Base-by-base conservation (phyloP, 2,113 vertebrate genomes). In the Tringa solitaria region DNA sequence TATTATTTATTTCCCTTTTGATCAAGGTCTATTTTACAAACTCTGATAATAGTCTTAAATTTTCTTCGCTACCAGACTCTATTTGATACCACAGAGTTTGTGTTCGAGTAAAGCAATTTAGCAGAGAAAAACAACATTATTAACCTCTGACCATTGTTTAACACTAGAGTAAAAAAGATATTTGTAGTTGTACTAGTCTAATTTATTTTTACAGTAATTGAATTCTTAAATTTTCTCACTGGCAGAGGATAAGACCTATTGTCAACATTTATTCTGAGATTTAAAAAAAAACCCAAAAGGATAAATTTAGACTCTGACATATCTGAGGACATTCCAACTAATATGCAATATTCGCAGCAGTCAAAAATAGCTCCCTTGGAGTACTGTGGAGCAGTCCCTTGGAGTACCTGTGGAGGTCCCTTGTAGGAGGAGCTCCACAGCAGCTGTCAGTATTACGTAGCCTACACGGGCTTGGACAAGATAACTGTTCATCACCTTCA, bases 201-300 rank as follows among this genome's bases (percentile, higher is more conserved):
- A 86, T 87, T 86, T 92, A 77, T 87, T 74, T 95, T 82, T 84
- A 88, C 10, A 86, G 46, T 91, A 93, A 87, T 87, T 46, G 30
- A 87, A 87, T 93, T 84, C 81, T 82, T 93, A 83, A 70, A 92
- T 89, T 93, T 93, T 88, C 69, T 81, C 45, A 75, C 56, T 68
- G 35, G 57, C 68, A 86, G 27, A 68, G 59, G 32, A 17, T 37
- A 82, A 86, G 79, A 83, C 61, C 48, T 73, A 35, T 41, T 41
- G 45, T n/a, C 79, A 91, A 41, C 12, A 63, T 74, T 80, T 67
- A 83, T 45, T 69, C 33, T 35, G 80, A 88, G 77, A 72, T 67
- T 84, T 33, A 0, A 28, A 32, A 89, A 60, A 79, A 67, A 22
- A 48, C 23, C 22, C 46, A 48, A 4, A 12, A 77, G 33, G 26